Base-by-base conservation (phyloP, 2,113 vertebrate genomes). In the Aramus guarauna region DNA sequence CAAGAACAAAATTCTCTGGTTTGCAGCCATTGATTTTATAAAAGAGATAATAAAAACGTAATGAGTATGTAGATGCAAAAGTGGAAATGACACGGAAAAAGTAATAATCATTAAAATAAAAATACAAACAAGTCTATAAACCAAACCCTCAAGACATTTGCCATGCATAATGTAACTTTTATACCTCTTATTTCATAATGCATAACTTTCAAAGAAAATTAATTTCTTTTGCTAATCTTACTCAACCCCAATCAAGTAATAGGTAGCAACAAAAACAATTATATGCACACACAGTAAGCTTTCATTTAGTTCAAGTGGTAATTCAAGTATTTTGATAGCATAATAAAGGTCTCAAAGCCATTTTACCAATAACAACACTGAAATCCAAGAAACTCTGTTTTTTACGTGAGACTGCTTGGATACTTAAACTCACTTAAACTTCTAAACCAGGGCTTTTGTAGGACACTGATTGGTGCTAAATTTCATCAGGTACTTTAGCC, bases 81-180 rank as follows among this genome's bases (percentile, higher is more conserved):
- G 62, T 78, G 96, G 79, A 98, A 98, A 98, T 96, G 95, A 97
- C 96, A 97, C 2, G 2, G 73, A 95, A 89, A 97, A 97, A 93
- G 96, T 85, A 97, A 97, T 98, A 98, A 98, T 97, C 97, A 97
- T 97, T 97, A 96, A 95, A 97, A 97, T 96, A 95, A 98, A 98
- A 96, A 97, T 96, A 98, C 91, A 98, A 97, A 98, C 97, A 98
- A 96, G 95, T 96, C 97, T 83, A 98, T 98, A 98, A 98, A 98
- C 94, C 76, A 97, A 97, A 94, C 96, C 96, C 97, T 96, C 93
- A 83, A 98, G 97, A 97, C 74, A 97, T 96, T 98, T 96, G 94
- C 95, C 96, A 85, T 29, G 56, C 95, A 82, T 93, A 97, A 97
- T 97, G 89, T 83, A 92, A 94, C 81, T 95, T 97, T 98, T 98